Conservation (phyloP, 2,113 vertebrate genomes). For the Dissostichus mawsoni region DNA sequence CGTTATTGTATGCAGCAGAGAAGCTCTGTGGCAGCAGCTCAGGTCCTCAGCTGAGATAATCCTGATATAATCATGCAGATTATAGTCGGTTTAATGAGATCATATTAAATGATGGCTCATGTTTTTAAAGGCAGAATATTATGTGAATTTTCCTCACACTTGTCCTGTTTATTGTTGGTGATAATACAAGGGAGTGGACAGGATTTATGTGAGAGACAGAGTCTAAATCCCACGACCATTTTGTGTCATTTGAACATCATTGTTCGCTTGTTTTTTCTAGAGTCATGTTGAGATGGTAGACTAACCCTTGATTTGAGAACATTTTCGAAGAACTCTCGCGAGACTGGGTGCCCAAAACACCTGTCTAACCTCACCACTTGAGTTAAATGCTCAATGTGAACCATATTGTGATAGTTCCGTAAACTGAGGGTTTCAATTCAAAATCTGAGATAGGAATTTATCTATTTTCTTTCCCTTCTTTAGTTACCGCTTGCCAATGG, state of each 20-base stretch:
- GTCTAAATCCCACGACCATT: too few species aligned
- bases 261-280: background rate
- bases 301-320: too few species aligned
- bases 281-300: too few species aligned
- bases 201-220: conserved; percentile 10
- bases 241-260: background rate
- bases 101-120: background rate
- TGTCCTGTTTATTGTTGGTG: background rate
- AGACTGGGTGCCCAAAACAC: too few species aligned
- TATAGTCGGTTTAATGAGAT: background rate
- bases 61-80: conserved; percentile 32
- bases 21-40: conserved; percentile 31
- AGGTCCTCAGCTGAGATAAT: conserved; percentile 32
- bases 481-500: too few species aligned
- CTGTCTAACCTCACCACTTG: too few species aligned
- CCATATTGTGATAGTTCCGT: too few species aligned
- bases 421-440: too few species aligned
- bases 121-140: background rate
- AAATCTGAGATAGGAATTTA: too few species aligned
- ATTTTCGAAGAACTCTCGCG: too few species aligned
- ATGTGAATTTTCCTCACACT: background rate
- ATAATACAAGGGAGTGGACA: conserved; percentile 22
- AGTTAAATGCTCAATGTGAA: too few species aligned
- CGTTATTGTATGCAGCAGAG: conserved; percentile 33
- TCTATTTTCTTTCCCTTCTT: too few species aligned